Base-by-base conservation (phyloP, 37 sponge, comb jelly and placozoan species). In the Ephydatia muelleri region DNA sequence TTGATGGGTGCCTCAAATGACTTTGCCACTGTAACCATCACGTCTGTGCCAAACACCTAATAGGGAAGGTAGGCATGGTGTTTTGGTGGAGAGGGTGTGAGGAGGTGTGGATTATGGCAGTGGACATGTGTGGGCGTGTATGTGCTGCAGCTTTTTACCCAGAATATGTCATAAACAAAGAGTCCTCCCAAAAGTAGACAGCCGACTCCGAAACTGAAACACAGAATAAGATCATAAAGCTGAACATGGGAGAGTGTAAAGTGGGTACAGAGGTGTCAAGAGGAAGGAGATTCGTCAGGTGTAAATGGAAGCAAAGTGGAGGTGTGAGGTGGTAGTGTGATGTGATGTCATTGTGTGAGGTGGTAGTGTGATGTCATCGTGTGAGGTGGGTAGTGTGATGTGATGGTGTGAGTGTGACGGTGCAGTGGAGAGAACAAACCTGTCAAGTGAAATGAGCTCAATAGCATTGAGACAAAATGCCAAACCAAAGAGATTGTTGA, bases 11-110 rank as follows among this genome's bases (percentile, higher is more conserved):
- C 99, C 6, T 99, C 97, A 26, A 99, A 87, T 48, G 93, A 92
- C 77, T 94, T 96, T 34, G 99, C 99, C 67, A 99, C 99, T 19
- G 92, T 92, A 9, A 99, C 99, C 99, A 99, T 99, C 67, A 99
- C 99, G 81, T 99, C 99, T 65, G 99, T 99, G 0, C 99, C 99
- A 88, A 99, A 99, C 64, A 99, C 93, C 93, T 92, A 69, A 12
- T 39, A 65, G 16, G 2, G 36, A 70, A 30, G 21, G 31, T 28
- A n/a, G 38, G 30, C 25, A 9, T 30, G 30, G 30, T 4, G 30
- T 27, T 4, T 4, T 69, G 8, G 6, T 3, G 30, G 27, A 34
- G 6, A 16, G 32, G 76, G 76, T 13, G 70, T 69, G 70, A 6
- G 34, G 77, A 11, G 31, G 34, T 27, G 34, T 14, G 12, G 27